Conservation (phyloP, 2,888 invertebrate genomes). For the Colletes collaris region DNA sequence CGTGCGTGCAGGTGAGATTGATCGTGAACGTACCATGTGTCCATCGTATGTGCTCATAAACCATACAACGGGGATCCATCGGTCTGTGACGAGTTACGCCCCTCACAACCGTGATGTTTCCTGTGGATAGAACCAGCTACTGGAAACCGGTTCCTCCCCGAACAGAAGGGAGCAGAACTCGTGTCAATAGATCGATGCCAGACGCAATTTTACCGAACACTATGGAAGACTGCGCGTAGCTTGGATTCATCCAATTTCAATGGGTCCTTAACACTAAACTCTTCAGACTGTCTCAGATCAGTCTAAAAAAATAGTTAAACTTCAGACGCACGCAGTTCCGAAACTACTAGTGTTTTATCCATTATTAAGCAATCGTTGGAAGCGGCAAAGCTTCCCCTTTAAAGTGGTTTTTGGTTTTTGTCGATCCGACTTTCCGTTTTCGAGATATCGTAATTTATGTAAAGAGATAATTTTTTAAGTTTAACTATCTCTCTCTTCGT, state of each 20-base stretch:
- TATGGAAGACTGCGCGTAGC: conserved; percentile 8
- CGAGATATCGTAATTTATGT: too few relatives aligned
- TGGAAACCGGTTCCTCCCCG: conserved; percentile 58
- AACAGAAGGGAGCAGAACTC: conserved; percentile 32
- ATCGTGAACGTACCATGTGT: conserved; percentile 60
- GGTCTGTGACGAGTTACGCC: conserved; percentile 70
- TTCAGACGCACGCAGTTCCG: too few relatives aligned
- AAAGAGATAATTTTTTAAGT: too few relatives aligned
- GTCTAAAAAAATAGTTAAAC: too few relatives aligned
- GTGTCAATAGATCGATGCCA: conserved; percentile 61
- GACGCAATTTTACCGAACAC: conserved; percentile 53
- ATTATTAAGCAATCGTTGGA: too few relatives aligned
- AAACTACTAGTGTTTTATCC: too few relatives aligned
- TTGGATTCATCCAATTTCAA: conserved; percentile 44
- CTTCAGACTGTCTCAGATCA: too few relatives aligned
- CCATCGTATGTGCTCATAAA: conserved; percentile 63
- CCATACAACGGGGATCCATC: conserved; percentile 70
- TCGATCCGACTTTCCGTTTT: too few relatives aligned
- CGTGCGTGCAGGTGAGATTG: conserved; percentile 66
- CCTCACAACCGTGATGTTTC: conserved; percentile 70
- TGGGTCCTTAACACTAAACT: conserved; percentile 5
- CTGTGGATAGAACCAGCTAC: conserved; percentile 65
- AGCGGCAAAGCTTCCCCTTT: too few relatives aligned
- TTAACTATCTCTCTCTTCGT: too few relatives aligned
- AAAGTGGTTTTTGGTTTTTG: too few relatives aligned